phyloP scores from a whole-genome alignment of 1,140 invertebrate species.

The Hycleus phaleratus region DNA sequence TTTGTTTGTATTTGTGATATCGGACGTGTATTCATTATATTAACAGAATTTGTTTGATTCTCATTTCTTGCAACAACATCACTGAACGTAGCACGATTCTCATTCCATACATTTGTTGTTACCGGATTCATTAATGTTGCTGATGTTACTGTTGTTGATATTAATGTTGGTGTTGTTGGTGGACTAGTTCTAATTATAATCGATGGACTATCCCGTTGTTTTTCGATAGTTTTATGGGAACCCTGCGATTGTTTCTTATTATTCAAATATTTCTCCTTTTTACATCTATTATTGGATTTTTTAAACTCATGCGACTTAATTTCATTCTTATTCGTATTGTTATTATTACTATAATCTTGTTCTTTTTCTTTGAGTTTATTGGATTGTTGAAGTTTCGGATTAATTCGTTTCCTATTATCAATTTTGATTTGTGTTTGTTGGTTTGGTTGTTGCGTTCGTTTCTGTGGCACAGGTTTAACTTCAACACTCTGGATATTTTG shows the following conservation, averaged over 20 bases:
- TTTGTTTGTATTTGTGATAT: conserved; percentile 11
- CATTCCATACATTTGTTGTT: conserved; percentile 42
- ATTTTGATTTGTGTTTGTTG: not conserved
- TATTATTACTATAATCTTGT: not conserved
- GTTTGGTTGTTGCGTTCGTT: not conserved
- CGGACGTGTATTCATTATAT: conserved; percentile 5
- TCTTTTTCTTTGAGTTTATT: not conserved
- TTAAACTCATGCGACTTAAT: conserved; percentile 3
- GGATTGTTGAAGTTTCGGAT: conserved; percentile 8
- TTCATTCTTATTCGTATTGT: not conserved
- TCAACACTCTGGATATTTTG: not conserved
- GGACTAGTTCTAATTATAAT: conserved; percentile 7
- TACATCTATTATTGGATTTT: conserved; percentile 14
- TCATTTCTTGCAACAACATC: conserved; percentile 48
- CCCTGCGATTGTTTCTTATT: conserved; percentile 12
- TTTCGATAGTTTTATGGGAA: conserved; percentile 2
- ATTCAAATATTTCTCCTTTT: conserved; percentile 17
- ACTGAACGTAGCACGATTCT: conserved; percentile 50
- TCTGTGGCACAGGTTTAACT: conserved; percentile 3
- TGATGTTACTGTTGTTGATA: conserved; percentile 37
- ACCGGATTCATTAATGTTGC: conserved; percentile 35
- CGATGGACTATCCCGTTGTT: not conserved
- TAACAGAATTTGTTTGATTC: not conserved
- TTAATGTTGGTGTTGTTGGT: conserved; percentile 40
- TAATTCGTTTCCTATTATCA: not conserved